Percentiles rank a stretch among this genome's conserved stretches.
phyloP scores from a whole-genome alignment of 2,797 vertebrate genomes.

The Sebastes trivittatus region DNA sequence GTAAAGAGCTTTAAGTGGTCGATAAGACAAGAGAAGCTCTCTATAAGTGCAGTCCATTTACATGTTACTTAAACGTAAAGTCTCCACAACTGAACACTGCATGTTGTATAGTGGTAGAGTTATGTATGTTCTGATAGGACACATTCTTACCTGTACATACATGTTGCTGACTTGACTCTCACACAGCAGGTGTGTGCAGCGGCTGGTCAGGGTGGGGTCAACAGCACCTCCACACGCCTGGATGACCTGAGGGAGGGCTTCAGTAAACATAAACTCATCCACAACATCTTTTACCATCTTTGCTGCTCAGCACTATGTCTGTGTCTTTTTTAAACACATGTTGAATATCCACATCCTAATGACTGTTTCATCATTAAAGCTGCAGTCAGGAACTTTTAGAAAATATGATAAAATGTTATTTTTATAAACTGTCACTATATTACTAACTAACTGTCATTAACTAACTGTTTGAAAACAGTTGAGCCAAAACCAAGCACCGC shows the following conservation, averaged over 20 bases:
- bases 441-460: no score
- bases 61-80: no score
- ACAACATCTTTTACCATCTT: not conserved
- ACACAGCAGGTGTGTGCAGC: conserved; percentile 97
- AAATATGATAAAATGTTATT: no score
- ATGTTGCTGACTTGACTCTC: conserved; percentile 97
- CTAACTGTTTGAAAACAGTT: no score
- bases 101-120: not conserved
- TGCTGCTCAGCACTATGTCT: not conserved
- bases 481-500: no score
- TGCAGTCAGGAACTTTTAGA: no score
- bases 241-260: conserved; percentile 85
- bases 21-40: no score
- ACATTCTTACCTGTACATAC: conserved; percentile 91
- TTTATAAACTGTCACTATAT: no score
- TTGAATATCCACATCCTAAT: not conserved
- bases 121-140: not conserved
- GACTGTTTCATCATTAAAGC: not conserved
- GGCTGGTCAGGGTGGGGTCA: conserved; percentile 88
- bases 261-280: not conserved
- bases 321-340: not conserved
- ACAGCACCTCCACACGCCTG: conserved; percentile 93
- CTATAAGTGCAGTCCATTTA: no score
- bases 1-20: no score
- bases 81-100: not conserved